Evolutionary conservation across 2,888 invertebrate genomes (phyloP), one percentile per base, ranked within the genome.

Genomic region (Pseudococcus longispinus): DNA sequence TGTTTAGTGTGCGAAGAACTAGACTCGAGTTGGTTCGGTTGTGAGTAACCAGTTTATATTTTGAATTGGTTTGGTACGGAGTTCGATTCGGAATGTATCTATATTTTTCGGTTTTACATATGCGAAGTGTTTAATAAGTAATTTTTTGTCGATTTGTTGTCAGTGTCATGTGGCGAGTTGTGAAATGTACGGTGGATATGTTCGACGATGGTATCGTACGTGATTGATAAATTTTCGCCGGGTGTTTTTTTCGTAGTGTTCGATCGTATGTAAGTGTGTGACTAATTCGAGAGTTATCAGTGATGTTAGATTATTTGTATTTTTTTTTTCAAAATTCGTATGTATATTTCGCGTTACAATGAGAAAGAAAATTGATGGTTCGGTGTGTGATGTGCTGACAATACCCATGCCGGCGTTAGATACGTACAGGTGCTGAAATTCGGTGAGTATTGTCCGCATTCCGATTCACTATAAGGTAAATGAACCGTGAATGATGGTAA

Each of bases 401-500:
- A 29, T 70, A 29, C 15, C 70, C 11, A 29, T 20, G 23, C 60
- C 60, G 60, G 60, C 60, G 9, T 60, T 11, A 0, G 15, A 74
- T 74, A 74, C 42, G 20, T 42, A 20, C 20, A 42, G 77, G 42
- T 42, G 42, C 77, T 80, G 23, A 80, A 80, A 42, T 80, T 80
- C 42, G 77, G 77, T 80, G 32, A 80, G 77, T 80, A 80, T 80
- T 80, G 77, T 80, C 32, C 77, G 77, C 77, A 80, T 80, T 80
- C 77, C 77, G 20, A 80, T 80, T 80, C 42, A 42, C 13, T 9
- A n/a, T n/a, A 9, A n/a, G 42, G 32, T 80, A 80, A 80, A 80
- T 80, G 77, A 80, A 80, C 77, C 77, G 77, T 80, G 77, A 80
- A 80, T 80, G 77, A 80, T 80, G 42, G 37, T 80, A 80, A 80